A percentile compares a stretch with the other conserved stretches of the same genome.
phyloP scores from a whole-genome alignment of 2,113 vertebrate species.

The Pterocles burchelli region DNA sequence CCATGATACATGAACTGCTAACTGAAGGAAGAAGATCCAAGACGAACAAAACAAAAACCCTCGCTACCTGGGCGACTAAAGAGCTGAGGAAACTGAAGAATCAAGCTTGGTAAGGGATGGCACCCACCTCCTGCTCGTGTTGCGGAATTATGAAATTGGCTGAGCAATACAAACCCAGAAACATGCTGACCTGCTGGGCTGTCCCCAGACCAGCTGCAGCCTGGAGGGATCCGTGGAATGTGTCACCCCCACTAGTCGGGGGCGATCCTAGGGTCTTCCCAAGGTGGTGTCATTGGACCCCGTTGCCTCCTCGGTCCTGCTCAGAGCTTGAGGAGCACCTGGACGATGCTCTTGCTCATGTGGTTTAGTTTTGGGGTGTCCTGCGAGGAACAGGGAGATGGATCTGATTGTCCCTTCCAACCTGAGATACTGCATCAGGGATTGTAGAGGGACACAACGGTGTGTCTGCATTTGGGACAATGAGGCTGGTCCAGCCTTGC shows the following conservation, averaged over 20 bases:
- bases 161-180: not conserved
- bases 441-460: not conserved
- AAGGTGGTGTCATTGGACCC: accelerated
- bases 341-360: accelerated
- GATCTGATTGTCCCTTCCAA: not conserved
- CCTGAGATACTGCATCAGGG: not conserved
- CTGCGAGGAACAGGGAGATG: not conserved
- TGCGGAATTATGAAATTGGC: not conserved
- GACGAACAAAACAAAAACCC: constrained; percentile 95
- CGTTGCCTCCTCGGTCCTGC: accelerated
- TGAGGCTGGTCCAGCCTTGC: not conserved
- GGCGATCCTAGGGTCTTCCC: not conserved
- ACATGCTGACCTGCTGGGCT: accelerated
- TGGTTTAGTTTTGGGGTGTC: not conserved
- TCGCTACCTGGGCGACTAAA: constrained; percentile 98
- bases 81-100: constrained; percentile 98
- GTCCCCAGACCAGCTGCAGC: accelerated
- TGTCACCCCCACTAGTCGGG: accelerated
- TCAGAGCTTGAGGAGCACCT: accelerated
- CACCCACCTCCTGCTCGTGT: not conserved
- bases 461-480: accelerated
- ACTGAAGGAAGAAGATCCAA: constrained; percentile 96
- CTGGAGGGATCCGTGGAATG: not conserved
- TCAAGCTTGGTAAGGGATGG: constrained; percentile 89
- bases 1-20: constrained; percentile 96